Base-by-base conservation (phyloP, 53 echinoderm and acorn worm species). In the Holothuria scabra region DNA sequence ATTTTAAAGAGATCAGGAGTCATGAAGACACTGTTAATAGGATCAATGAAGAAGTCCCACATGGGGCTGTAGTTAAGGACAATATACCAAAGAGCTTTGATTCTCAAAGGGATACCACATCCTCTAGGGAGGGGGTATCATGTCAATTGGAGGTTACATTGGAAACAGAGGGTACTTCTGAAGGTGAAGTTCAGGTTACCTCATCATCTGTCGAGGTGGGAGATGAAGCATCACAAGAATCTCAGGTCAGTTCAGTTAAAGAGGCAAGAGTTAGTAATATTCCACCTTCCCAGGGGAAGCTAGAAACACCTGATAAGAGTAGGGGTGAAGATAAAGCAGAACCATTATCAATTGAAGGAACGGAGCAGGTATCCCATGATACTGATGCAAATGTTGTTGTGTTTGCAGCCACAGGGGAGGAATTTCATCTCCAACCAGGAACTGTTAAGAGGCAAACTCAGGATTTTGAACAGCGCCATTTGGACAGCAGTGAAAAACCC, bases 401-500 rank as follows among this genome's bases (percentile, higher is more conserved):
- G 9, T 81, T 86, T 24, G 84, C 85, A 8, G 85, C 85, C 46
- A 91, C 89, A 4, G 99, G 95, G 24, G 99, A 99, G 61, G 93
- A 92, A 52, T 91, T 99, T 25, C 93, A 88, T 14, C 80, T 92
- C 16, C 81, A 92, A 28, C 86, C 90, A 10, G 99, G 99, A 28
- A 79, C 86, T 1, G 99, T 99, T 5, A 90, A 88, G 76, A 71
- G 94, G n/a, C 94, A 94, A 29, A 94, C 90, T 13, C 64, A 84
- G 57, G 99, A 90, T 35, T 99, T 89, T 84, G 99, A 99, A 69
- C 93, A 94, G 74, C 76, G 82, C n/a, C 49, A 60, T 49, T 34
- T 59, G 9, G 59, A 84, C 0, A 66, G 63, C 4, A 75, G 56
- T 0, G 84, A 69, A n/a, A 76, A 62, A 55, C 48, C 76, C 22